Conservation (phyloP, 1,140 invertebrate species). For the Pogonus chalceus region DNA sequence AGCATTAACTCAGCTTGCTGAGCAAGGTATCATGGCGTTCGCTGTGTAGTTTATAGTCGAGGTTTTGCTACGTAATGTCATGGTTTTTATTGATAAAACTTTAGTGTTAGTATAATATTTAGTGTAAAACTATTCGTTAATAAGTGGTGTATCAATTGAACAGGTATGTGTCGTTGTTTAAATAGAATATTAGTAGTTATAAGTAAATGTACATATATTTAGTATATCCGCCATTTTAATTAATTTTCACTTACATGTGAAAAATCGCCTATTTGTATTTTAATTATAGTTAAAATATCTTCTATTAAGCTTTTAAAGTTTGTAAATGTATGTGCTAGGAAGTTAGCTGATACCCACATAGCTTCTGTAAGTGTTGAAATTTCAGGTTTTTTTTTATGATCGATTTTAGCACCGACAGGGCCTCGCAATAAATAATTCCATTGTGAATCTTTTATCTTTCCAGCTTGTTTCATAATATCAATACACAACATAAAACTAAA, state of each 20-base stretch:
- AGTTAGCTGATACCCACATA: conserved; percentile 52
- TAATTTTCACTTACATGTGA: conserved; percentile 35
- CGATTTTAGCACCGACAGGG: conserved; percentile 40
- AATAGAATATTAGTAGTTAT: conserved; percentile 11
- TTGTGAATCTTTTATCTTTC: conserved; percentile 43
- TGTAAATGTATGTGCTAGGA: conserved; percentile 44
- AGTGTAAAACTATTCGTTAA: too few relatives aligned
- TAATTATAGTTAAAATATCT: conserved; percentile 46
- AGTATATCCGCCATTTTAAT: conserved; percentile 8
- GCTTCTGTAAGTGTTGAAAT: conserved; percentile 41
- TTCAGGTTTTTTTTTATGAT: conserved; percentile 36
- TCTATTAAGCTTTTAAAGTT: conserved; percentile 40
- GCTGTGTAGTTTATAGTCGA: too few relatives aligned
- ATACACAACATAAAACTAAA: conserved; percentile 76
- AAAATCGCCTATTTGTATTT: conserved; percentile 48
- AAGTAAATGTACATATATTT: background rate
- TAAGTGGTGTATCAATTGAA: too few relatives aligned
- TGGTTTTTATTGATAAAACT: too few relatives aligned
- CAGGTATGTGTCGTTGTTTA: conserved; percentile 6
- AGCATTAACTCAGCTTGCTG: too few relatives aligned
- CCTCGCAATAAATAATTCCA: conserved; percentile 70
- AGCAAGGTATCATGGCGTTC: too few relatives aligned
- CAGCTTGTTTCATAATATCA: conserved; percentile 56
- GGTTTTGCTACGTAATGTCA: too few relatives aligned
- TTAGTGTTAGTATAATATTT: too few relatives aligned